These are phyloP conservation scores for Pelobates fuscus DNA, from an alignment of 2,113 vertebrate genomes.

Conservation along the genomic window DNA sequence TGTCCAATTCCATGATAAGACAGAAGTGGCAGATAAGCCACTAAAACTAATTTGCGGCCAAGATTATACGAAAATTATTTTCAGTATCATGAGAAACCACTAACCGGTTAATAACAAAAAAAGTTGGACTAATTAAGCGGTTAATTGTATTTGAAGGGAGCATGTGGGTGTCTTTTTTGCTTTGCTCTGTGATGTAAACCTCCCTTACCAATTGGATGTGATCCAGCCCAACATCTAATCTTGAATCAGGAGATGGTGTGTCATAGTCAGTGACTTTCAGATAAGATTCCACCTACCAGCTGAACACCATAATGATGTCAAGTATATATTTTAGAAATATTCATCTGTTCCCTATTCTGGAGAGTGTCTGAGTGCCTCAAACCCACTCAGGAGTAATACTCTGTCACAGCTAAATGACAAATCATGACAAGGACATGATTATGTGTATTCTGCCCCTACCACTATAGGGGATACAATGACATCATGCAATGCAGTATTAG, in stretches of 20 bases:
- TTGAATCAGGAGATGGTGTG: constrained; percentile 49
- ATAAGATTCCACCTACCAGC: constrained; percentile 4
- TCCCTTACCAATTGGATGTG: constrained; percentile 43
- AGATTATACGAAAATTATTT: background rate
- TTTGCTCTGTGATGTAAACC: constrained; percentile 41
- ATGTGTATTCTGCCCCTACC: background rate
- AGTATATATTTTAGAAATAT: background rate
- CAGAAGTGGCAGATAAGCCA: background rate
- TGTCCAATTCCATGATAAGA: background rate
- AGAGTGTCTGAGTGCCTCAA: background rate
- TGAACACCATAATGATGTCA: background rate
- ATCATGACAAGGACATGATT: background rate
- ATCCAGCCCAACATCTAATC: constrained; percentile 47
- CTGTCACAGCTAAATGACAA: too few relatives aligned
- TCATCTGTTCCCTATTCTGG: background rate
- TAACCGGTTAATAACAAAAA: constrained; percentile 41
- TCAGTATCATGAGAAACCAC: background rate
- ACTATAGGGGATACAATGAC: background rate
- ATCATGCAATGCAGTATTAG: background rate
- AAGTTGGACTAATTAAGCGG: constrained; percentile 47
- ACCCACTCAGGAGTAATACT: background rate
- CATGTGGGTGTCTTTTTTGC: constrained; percentile 45
- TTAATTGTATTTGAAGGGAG: constrained; percentile 48
- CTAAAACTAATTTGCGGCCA: background rate
- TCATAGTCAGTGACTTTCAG: constrained; percentile 43